Base-by-base conservation (phyloP, 2,797 vertebrate genomes). In the Arnoldichthys spilopterus region DNA sequence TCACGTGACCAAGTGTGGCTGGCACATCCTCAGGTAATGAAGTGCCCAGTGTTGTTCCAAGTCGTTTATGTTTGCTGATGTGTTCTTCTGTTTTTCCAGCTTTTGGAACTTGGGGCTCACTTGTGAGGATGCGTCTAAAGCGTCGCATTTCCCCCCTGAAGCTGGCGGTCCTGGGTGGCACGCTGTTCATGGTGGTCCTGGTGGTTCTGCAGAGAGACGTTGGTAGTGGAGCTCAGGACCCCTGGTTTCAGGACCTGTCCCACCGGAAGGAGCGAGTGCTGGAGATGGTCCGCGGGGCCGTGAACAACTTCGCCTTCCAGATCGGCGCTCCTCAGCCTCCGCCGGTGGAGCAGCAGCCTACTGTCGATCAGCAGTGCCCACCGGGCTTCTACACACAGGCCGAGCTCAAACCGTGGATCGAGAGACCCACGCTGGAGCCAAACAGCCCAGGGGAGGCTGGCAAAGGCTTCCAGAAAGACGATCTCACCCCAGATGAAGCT, bases 261-360 rank as follows among this genome's bases (percentile, higher is more conserved):
- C 89, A 87, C 53, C 93, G 90, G 84, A 94, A 94, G 87, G 96
- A 93, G 59, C 93, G 93, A 11, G 83, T 99, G 79, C 85, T 99
- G 1, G 93, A 90, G 34, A 92, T 98, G 81, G 96, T 99, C 84
- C 88, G 95, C 12, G 95, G 94, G 0, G 97, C 95, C 0, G 92
- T 97, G 70, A 93, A 98, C 89, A 98, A 98, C 88, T 90, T 98
- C 0, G 93, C 93, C 1, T 94, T 98, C 83, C 97, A 99, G 91
- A 98, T 99, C 9, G 45, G 92, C 0, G 95, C 96, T 2, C 96
- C 96, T 0, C 87, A 94, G 47, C 89, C 75, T 12, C 93, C 88
- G 0, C 80, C 83, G 0, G 79, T 85, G 11, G 72, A 13, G 0
- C 32, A 45, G 0, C 75, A 68, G 71, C 85, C 91, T 78, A 90